Conservation (phyloP, 2,113 vertebrate species). For the Miniopterus natalensis region DNA sequence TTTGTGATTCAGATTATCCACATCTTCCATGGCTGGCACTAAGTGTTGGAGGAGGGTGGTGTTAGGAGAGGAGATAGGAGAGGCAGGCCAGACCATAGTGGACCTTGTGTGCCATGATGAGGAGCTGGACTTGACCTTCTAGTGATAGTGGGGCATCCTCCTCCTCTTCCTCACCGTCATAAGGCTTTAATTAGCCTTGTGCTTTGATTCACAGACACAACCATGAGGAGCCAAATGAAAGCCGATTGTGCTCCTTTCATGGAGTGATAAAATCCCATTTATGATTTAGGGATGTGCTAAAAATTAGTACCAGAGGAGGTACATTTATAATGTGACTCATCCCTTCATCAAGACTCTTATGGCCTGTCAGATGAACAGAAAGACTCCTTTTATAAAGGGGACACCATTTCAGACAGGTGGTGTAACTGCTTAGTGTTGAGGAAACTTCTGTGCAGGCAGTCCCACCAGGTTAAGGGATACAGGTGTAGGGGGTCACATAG, state of each 20-base stretch:
- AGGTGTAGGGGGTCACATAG: neutral
- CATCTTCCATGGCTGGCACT: neutral
- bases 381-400: neutral
- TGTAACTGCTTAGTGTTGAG: neutral
- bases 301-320: neutral
- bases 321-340: constrained; percentile 15
- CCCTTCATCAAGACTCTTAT: neutral
- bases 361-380: neutral
- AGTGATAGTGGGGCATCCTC: neutral
- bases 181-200: constrained; percentile 35
- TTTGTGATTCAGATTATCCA: neutral
- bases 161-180: too few species aligned
- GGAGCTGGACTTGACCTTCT: neutral
- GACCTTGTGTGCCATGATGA: neutral
- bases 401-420: neutral
- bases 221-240: constrained; percentile 25
- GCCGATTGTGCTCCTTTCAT: neutral
- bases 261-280: constrained; percentile 56
- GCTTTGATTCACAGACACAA: neutral
- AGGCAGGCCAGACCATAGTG: neutral
- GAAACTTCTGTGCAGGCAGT: neutral
- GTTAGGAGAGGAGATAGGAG: neutral
- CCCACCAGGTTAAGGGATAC: neutral
- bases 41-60: neutral
- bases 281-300: constrained; percentile 19